Evolutionary conservation across 2,888 invertebrate species (phyloP), one percentile per base, ranked within the genome.

Genomic region (Pelosia muscerda): DNA sequence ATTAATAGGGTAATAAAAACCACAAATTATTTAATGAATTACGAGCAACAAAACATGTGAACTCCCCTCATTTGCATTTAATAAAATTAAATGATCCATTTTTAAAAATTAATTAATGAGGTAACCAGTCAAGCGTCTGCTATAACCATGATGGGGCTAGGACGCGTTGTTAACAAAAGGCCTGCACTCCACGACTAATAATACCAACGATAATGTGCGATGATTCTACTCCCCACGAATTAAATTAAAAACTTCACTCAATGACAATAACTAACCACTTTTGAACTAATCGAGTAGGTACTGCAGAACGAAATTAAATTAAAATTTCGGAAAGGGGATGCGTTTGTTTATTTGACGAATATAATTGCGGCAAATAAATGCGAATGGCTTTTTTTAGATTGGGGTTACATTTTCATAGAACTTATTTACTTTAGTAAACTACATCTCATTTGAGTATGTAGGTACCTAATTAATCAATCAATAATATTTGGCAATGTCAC

Each of bases 41-140:
- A 85, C 79, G 81, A 81, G 80, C 82, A 87, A 87, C 82, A 84
- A 84, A 85, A 81, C 86, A 86, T 84, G 86, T 78, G 78, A 84
- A 88, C 90, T 90, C 90, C 93, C 91, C 90, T 92, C 88, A 94
- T 94, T 95, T 94, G 91, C 91, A 95, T 94, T 94, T 92, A 92
- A 94, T 95, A 87, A 94, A 94, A 95, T 94, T 95, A 94, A 94
- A 95, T 95, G 94, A 95, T 93, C 89, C 95, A 93, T 94, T 94
- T 93, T 92, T 82, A 91, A 90, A 94, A 92, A 94, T 93, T 95
- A 95, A 95, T 94, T 95, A 95, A 94, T 87, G 90, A 92, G 89
- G 88, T 89, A 90, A 82, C 88, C 95, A 92, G 90, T 93, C 94
- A 89, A 91, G 90, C 95, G 94, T 86, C 85, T 86, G 88, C 85